A percentile compares a stretch with the other conserved stretches of the same genome.
Evolutionary conservation across 2,888 invertebrate genomes (phyloP).

Genomic region (Cosmia trapezina): DNA sequence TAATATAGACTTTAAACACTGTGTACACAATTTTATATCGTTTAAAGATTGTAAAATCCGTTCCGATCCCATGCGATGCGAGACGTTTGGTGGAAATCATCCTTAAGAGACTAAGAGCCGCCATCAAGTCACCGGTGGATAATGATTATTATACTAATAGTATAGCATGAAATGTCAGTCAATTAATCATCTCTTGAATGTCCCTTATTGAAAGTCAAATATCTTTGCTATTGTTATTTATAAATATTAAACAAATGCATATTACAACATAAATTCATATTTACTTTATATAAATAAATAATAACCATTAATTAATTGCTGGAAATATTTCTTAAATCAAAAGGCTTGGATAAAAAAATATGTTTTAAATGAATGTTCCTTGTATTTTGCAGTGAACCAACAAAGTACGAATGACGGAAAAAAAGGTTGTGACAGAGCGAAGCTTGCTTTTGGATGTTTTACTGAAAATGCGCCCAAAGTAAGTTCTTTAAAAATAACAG

Average conservation of each 20-base stretch:
- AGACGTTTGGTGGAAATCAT: no score
- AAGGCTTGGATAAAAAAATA: neutral
- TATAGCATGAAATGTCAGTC: neutral
- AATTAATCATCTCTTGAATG: constrained; percentile 1
- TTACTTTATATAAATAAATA: neutral
- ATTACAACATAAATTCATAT: constrained; percentile 9
- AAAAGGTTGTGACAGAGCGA: constrained; percentile 78
- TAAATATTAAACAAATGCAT: constrained; percentile 36
- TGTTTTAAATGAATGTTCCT: neutral
- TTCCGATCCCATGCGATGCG: no score
- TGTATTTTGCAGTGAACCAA: constrained; percentile 74
- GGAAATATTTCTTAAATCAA: neutral
- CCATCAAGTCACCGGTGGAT: neutral
- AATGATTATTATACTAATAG: neutral
- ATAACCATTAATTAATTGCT: neutral
- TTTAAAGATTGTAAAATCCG: no score
- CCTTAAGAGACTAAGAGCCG: neutral
- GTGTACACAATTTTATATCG: no score
- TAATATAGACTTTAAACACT: no score
- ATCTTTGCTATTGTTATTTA: constrained; percentile 12
- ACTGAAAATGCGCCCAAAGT: constrained; percentile 76
- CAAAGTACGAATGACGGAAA: constrained; percentile 70
- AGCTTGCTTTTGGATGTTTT: constrained; percentile 75
- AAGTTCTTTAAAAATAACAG: constrained; percentile 36
- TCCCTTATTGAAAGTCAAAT: constrained; percentile 26